Base-by-base conservation (phyloP, 1,140 invertebrate species). In the Heliconius congener region DNA sequence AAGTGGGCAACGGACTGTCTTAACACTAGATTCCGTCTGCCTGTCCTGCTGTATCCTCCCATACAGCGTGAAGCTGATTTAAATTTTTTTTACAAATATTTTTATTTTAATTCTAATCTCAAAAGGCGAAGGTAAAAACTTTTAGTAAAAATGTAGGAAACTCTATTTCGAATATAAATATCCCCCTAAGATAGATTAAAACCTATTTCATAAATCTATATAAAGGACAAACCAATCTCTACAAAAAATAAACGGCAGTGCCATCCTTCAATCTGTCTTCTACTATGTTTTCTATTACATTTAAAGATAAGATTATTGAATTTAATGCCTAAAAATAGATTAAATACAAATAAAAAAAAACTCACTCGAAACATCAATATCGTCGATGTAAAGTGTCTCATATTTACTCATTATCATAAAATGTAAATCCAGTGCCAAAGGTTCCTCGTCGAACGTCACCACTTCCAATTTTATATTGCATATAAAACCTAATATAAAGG, bases 391-490 rank as follows among this genome's bases (percentile, higher is more conserved):
- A 0, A 94, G 81, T 34, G 90, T 90, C 42, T 94, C 89, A 8
- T 88, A 85, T 73, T 89, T 89, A 50, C 91, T 94, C 87, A 93
- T 82, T n/a, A 93, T 46, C 84, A 94, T 87, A 18, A 90, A 86
- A 73, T 94, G 91, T 30, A 94, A 81, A 74, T 94, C 93, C 39
- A 91, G 83, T 11, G 80, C 37, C n/a, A 94, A 60, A 3, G 91
- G 88, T 23, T 86, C 82, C 18, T 88, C 87, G 34, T 89, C 87
- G 5, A 90, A 77, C 0, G 85, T 93, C 30, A 90, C 90, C 0
- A 93, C 87, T 87, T 93, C 93, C 3, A 94, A 87, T 66, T 94
- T 94, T 0, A 94, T 85, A 77, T 93, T 94, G 27, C 86, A 86
- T 50, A 86, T 81, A 19, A 93, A 74, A 8, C 90, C 93, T 16